These are phyloP conservation scores for Adela reaumurella DNA, from an alignment of 2,888 invertebrate species.

Conservation along the genomic window DNA sequence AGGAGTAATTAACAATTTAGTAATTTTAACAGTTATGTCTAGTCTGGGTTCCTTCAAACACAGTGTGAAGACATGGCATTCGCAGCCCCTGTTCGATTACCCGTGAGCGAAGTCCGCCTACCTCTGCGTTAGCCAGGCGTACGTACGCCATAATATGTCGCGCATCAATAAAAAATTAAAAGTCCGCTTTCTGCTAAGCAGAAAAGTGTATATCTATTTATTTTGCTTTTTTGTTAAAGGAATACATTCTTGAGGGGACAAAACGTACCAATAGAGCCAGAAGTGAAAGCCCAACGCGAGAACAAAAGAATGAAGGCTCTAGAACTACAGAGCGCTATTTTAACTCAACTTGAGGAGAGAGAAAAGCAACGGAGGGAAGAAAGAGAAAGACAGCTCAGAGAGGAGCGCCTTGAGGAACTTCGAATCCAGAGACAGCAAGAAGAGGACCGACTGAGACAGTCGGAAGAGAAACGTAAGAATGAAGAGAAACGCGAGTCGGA, in stretches of 20 bases:
- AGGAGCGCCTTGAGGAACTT: slow-evolving; percentile 79
- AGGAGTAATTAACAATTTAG: too few species aligned
- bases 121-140: too few species aligned
- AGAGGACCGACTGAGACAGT: slow-evolving; percentile 63
- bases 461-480: slow-evolving; percentile 65
- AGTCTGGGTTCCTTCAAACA: too few species aligned
- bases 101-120: too few species aligned
- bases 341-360: slow-evolving; percentile 80
- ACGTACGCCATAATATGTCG: too few species aligned
- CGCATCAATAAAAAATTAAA: too few species aligned
- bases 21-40: too few species aligned
- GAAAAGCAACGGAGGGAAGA: slow-evolving; percentile 74
- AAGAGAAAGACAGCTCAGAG: slow-evolving; percentile 65
- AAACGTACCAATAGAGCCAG: slow-evolving; percentile 78
- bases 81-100: too few species aligned
- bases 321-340: slow-evolving; percentile 82
- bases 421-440: slow-evolving; percentile 72
- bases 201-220: too few species aligned
- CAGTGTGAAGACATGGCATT: too few species aligned
- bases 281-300: slow-evolving; percentile 77
- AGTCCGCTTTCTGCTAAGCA: too few species aligned
- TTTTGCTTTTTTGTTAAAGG: slow-evolving; percentile 28
- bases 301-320: slow-evolving; percentile 76
- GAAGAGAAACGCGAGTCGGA: slow-evolving; percentile 70
- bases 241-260: slow-evolving; percentile 78